Evolutionary conservation across 2,797 vertebrate species (phyloP), one percentile per base, ranked within the genome.

Genomic region (Leuciscus waleckii): DNA sequence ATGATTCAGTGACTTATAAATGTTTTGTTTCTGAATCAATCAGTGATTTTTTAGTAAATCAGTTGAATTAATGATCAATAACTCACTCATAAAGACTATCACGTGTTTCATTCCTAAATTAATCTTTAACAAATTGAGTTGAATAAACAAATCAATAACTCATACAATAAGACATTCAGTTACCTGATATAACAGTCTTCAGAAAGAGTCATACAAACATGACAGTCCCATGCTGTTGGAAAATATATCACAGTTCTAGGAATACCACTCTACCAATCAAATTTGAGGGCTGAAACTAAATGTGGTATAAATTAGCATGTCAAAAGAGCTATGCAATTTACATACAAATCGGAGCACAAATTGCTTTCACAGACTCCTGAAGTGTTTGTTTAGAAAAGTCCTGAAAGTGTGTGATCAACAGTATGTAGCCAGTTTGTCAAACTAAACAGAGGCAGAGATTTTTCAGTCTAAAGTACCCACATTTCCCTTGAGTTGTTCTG

Each of bases 361-460:
- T 79, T 63, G 13, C 54, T 82, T 61, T 76, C 7, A 70, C 13
- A 70, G 39, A 37, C 26, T 39, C 68, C 19, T 56, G 32, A 26
- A 75, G 9, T 39, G 13, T 5, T 76, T 29, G n/a, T 76, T 69
- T 68, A 54, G 16, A 54, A 83, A 67, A 67, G 23, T 67, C 58
- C 17, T 54, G n/a, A 41, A 65, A 65, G 58, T 86, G 68, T 78
- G 32, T 71, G 51, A 70, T 32, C 65, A 79, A 71, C 41, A 39
- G 32, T 37, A 61, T 56, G 37, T 39, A 86, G 65, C 49, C 71
- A 71, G 69, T 46, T 43, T 80, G 76, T 79, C 56, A 85, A 41
- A 87, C 9, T 63, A 76, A 83, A 71, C 81, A n/a, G 29, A 49
- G 39, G 70, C 65, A 88, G 80, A 79, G 67, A 68, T 58, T 84